Percentiles rank a stretch among this genome's conserved stretches.
These are phyloP conservation scores for Drosophila quadrilineata DNA, from an alignment of 1,140 invertebrate genomes.

Conservation along the genomic window DNA sequence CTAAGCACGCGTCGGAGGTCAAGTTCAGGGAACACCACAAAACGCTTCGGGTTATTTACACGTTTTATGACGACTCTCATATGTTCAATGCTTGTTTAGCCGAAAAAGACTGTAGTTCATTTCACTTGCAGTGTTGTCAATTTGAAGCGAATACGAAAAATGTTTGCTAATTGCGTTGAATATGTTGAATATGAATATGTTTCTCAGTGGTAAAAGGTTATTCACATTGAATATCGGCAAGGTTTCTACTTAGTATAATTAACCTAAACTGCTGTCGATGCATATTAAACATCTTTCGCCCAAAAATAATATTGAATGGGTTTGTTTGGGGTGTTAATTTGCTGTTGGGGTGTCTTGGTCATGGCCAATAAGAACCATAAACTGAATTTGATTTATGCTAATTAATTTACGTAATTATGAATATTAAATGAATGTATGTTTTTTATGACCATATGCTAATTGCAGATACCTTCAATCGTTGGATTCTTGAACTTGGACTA, in stretches of 20 bases:
- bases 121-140: no score
- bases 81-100: no score
- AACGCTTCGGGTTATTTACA: no score
- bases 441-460: slow-evolving; percentile 34
- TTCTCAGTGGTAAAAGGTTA: slow-evolving; percentile 5
- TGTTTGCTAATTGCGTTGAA: slow-evolving; percentile 9
- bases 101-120: no score
- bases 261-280: neutral
- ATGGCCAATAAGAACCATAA: slow-evolving; percentile 34
- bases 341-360: neutral
- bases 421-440: slow-evolving; percentile 5
- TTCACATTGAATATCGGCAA: neutral
- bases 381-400: slow-evolving; percentile 69
- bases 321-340: slow-evolving; percentile 19
- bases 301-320: slow-evolving; percentile 7
- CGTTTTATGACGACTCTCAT: neutral
- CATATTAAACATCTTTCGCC: neutral
- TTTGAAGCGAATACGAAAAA: neutral
- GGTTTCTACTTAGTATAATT: neutral
- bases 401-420: slow-evolving; percentile 38
- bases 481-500: slow-evolving; percentile 73
- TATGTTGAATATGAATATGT: no score
- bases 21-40: slow-evolving; percentile 75
- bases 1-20: slow-evolving; percentile 59
- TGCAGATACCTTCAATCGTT: slow-evolving; percentile 76